phyloP scores from a whole-genome alignment of 2,888 invertebrate species.

The Philereme transversata region DNA sequence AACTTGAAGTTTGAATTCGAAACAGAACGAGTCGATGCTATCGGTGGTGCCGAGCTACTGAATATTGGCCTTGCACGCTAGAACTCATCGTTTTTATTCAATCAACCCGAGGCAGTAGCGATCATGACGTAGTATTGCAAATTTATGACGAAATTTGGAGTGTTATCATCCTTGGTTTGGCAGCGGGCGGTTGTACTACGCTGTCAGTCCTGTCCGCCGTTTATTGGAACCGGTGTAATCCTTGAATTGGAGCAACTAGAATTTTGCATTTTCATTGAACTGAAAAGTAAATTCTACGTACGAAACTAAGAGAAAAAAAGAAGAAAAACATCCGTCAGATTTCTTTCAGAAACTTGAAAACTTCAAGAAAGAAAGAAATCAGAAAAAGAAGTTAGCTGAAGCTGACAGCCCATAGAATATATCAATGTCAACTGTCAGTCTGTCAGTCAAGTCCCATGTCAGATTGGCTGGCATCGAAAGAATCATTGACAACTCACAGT shows the following conservation, averaged over 20 bases:
- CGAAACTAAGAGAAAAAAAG: background rate
- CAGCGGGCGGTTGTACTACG: background rate
- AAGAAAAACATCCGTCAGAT: background rate
- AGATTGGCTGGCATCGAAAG: too few species aligned
- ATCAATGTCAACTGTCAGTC: too few species aligned
- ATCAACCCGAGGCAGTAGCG: slow-evolving; percentile 41
- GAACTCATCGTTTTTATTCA: slow-evolving; percentile 57
- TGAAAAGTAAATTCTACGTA: slow-evolving; percentile 1
- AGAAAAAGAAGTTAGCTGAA: too few species aligned
- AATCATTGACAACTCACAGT: too few species aligned
- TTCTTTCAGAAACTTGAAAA: too few species aligned
- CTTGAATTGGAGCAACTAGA: background rate
- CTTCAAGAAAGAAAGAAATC: too few species aligned
- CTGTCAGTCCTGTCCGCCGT: background rate
- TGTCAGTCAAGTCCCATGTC: too few species aligned
- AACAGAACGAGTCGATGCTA: slow-evolving; percentile 47
- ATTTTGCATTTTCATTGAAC: slow-evolving; percentile 8
- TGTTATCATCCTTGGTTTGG: slow-evolving; percentile 34
- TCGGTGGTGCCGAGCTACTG: slow-evolving; percentile 53
- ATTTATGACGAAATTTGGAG: slow-evolving; percentile 53
- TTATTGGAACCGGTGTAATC: slow-evolving; percentile 1
- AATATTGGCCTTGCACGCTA: slow-evolving; percentile 57
- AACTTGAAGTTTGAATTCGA: slow-evolving; percentile 13
- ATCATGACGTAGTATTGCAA: slow-evolving; percentile 54
- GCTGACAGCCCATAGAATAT: too few species aligned